These are phyloP conservation scores for Epinephelus cyanopodus DNA, from an alignment of 2,113 vertebrate genomes.

Conservation along the genomic window DNA sequence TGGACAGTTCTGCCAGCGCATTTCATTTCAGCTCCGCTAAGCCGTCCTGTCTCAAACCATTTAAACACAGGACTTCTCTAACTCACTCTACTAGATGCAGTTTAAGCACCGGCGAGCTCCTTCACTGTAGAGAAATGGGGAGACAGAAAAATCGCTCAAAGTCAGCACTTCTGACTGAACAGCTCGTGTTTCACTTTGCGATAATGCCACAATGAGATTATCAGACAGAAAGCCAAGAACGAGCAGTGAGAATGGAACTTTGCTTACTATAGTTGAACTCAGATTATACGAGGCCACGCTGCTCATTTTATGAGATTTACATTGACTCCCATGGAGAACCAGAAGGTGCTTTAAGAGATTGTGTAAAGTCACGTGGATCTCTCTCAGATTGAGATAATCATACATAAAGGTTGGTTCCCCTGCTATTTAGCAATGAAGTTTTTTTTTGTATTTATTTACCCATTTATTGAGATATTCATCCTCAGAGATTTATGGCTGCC, in stretches of 20 bases:
- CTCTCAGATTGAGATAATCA: not conserved
- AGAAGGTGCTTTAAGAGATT: not conserved
- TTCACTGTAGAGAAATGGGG: slow-evolving; percentile 2
- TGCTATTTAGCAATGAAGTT: not conserved
- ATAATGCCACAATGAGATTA: slow-evolving; percentile 35
- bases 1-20: slow-evolving; percentile 16
- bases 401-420: not conserved
- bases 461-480: not conserved
- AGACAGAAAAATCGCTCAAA: slow-evolving; percentile 18
- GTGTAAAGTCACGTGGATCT: not conserved
- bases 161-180: slow-evolving; percentile 56
- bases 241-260: slow-evolving; percentile 1
- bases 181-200: slow-evolving; percentile 38
- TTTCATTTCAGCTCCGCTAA: slow-evolving; percentile 40
- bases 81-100: slow-evolving; percentile 16
- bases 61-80: slow-evolving; percentile 34
- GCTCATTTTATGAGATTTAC: slow-evolving; percentile 5
- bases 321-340: not conserved
- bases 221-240: slow-evolving; percentile 1
- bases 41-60: slow-evolving; percentile 17
- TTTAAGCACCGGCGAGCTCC: slow-evolving; percentile 55
- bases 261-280: not conserved
- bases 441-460: not conserved
- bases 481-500: not conserved
- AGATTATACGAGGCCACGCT: not conserved